Conservation (phyloP, 1,140 invertebrate species). For the Neodiprion pinetum region DNA sequence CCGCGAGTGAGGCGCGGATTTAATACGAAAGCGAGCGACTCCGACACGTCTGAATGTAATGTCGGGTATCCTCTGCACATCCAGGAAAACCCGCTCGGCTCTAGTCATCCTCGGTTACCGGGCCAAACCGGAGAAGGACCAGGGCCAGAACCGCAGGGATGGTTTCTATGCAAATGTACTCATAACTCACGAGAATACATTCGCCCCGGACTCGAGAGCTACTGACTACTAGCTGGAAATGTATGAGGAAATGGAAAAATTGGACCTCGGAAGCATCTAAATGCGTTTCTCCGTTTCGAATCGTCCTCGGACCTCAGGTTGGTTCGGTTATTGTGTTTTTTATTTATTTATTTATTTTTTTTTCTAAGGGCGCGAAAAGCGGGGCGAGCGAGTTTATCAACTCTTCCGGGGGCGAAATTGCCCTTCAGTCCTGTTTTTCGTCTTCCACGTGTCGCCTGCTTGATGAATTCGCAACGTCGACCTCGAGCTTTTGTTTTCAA, state of each 20-base stretch:
- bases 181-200: constrained; percentile 5
- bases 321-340: too few species aligned
- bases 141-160: not conserved
- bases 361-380: not conserved
- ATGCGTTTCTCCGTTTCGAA: not conserved
- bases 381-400: not conserved
- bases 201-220: not conserved
- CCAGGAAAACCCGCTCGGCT: not conserved
- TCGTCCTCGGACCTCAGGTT: too few species aligned
- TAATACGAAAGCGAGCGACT: not conserved
- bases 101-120: not conserved
- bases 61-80: not conserved
- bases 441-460: too few species aligned
- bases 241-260: not conserved
- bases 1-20: not conserved
- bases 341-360: too few species aligned
- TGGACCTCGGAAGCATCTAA: not conserved
- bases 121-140: not conserved
- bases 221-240: not conserved
- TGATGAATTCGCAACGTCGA: too few species aligned
- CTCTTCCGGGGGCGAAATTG: not conserved
- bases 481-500: too few species aligned
- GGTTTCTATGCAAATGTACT: constrained; percentile 7
- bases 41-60: not conserved
- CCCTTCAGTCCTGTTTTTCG: too few species aligned